Percentiles rank a stretch among this genome's conserved stretches.
phyloP scores from a whole-genome alignment of 2,797 vertebrate species.

The Schizothorax lantsangensis region DNA sequence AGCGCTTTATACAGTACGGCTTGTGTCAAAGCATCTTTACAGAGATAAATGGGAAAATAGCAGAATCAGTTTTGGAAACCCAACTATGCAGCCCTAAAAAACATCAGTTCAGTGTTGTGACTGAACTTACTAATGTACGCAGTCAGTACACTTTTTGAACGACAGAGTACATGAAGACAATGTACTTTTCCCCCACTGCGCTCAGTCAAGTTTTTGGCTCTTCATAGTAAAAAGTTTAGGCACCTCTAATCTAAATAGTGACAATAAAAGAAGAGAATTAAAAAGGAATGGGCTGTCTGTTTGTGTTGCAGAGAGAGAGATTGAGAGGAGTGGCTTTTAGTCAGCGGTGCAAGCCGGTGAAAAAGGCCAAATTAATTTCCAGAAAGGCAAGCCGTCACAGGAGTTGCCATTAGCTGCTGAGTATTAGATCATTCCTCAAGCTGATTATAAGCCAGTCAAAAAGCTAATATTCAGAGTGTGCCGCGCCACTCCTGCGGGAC shows the following conservation, averaged over 20 bases:
- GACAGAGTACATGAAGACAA: background rate
- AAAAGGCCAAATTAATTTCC: constrained; percentile 63
- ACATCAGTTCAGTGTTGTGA: background rate
- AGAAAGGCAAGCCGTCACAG: constrained; percentile 40
- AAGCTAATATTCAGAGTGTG: constrained; percentile 58
- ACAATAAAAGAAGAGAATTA: background rate
- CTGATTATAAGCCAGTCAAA: constrained; percentile 60
- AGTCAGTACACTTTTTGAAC: background rate
- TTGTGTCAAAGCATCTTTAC: background rate
- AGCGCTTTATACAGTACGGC: background rate
- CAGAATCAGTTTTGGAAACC: background rate
- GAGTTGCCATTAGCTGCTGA: constrained; percentile 52
- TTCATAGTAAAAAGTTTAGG: background rate
- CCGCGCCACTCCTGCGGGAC: constrained; percentile 39
- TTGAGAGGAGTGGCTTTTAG: background rate
- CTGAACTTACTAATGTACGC: background rate
- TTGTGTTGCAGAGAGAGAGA: constrained; percentile 18
- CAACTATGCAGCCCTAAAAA: background rate
- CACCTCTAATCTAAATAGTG: background rate
- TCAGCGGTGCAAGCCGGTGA: constrained; percentile 25
- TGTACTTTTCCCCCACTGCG: background rate
- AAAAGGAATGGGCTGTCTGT: constrained; percentile 65
- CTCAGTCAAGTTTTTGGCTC: background rate
- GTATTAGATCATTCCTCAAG: constrained; percentile 62
- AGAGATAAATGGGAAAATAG: background rate